Evolutionary conservation across 2,113 vertebrate genomes (phyloP).

Genomic region (Salvelinus fontinalis): DNA sequence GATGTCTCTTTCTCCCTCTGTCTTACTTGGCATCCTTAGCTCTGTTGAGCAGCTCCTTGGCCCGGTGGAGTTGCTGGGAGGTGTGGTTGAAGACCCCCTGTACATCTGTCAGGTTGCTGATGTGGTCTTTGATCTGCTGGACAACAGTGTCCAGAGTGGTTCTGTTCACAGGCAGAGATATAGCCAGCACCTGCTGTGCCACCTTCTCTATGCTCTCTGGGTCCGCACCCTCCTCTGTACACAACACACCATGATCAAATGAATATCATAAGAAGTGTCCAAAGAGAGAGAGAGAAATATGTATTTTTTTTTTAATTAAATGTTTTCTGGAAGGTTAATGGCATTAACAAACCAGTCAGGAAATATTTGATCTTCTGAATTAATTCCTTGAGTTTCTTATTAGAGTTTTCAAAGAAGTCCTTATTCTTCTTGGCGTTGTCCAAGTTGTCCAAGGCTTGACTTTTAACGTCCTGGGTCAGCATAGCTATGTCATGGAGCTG

Average conservation of each 20-base stretch:
- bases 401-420: constrained; percentile 69
- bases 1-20: neutral
- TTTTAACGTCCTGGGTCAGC: constrained; percentile 74
- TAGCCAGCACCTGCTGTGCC: constrained; percentile 77
- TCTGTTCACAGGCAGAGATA: constrained; percentile 76
- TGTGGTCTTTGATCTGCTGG: constrained; percentile 71
- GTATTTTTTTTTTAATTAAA: too few relatives aligned
- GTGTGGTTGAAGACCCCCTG: constrained; percentile 76
- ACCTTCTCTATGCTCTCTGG: constrained; percentile 84
- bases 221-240: constrained; percentile 83
- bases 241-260: constrained; percentile 5
- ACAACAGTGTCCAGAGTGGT: constrained; percentile 66
- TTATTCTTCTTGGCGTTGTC: constrained; percentile 71
- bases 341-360: constrained; percentile 75
- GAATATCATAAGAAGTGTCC: neutral
- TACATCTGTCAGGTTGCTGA: constrained; percentile 72
- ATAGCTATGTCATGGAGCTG: constrained; percentile 66
- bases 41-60: constrained; percentile 67
- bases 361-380: constrained; percentile 83
- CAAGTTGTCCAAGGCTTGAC: constrained; percentile 68
- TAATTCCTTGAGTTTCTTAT: constrained; percentile 77
- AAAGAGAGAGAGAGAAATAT: too few relatives aligned
- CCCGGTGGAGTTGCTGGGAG: constrained; percentile 56
- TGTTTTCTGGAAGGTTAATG: neutral
- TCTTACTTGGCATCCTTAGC: constrained; percentile 75